These are phyloP conservation scores for Podarcis siculus DNA, from an alignment of 2,797 vertebrate species.

Conservation along the genomic window DNA sequence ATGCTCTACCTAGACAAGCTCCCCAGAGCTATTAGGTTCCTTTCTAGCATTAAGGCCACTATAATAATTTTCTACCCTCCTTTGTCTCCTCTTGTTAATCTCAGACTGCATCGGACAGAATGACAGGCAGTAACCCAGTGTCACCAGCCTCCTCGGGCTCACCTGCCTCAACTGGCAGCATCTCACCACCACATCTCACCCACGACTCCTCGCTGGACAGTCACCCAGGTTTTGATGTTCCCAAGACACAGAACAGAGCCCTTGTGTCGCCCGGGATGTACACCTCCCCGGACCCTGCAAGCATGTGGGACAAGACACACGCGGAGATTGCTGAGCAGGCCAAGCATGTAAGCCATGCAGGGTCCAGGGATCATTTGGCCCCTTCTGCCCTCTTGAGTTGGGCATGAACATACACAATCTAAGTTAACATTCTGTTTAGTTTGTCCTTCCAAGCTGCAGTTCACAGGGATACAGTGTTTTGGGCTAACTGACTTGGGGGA, in stretches of 20 bases:
- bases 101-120: constrained; percentile 77
- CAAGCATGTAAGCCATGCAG: constrained; percentile 85
- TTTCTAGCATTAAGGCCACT: neutral
- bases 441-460: neutral
- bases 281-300: constrained; percentile 62
- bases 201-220: constrained; percentile 77
- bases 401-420: neutral
- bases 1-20: neutral
- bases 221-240: constrained; percentile 67
- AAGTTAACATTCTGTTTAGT: neutral
- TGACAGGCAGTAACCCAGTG: constrained; percentile 76
- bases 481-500: neutral
- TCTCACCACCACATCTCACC: constrained; percentile 76
- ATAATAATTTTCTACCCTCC: constrained; percentile 6
- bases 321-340: constrained; percentile 91
- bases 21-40: constrained; percentile 3
- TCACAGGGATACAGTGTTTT: neutral
- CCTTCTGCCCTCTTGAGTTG: neutral
- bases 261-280: constrained; percentile 68
- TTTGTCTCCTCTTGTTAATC: constrained; percentile 47
- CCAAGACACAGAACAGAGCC: constrained; percentile 61
- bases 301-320: constrained; percentile 82
- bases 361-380: neutral
- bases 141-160: constrained; percentile 82
- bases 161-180: constrained; percentile 77